Base-by-base conservation (phyloP, 1,140 invertebrate genomes). In the Zaprionus nigranus region DNA sequence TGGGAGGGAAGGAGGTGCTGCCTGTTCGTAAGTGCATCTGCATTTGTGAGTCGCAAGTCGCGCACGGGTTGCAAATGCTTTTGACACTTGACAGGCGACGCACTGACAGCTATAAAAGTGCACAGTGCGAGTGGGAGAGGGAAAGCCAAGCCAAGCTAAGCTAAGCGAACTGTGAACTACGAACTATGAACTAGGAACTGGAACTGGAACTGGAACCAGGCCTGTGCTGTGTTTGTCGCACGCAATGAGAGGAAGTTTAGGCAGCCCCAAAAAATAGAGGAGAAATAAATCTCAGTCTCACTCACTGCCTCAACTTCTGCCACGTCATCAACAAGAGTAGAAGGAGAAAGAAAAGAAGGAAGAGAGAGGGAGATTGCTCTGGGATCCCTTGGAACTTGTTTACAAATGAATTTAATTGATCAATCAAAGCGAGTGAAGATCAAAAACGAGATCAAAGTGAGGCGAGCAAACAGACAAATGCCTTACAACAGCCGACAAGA, bases 371-470 rank as follows among this genome's bases (percentile, higher is more conserved):
- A 28, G 26, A 1, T 7, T 15, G 53, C 26, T 30, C 0, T 66
- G 54, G 51, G 20, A 38, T 17, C 13, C 24, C 60, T 46, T 46
- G 67, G 62, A 81, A 81, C 81, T 84, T 90, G 85, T 85, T 90
- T 90, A 90, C 85, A 90, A 90, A 90, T 90, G 79, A 90, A 90
- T 90, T 90, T 90, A 90, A 90, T 90, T 90, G 85, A 90, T 90
- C 85, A 90, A 90, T 90, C 85, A 90, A 86, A 80, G 82, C 82
- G 85, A 90, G 86, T 90, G 85, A 88, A 88, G 85, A 88, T 88
- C 85, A 88, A 90, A 90, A 88, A 82, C 61, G 79, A 90, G 85
- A 90, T 90, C 85, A 90, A 90, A 90, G 85, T 76, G 76, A 67
- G 43, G 73, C 81, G 83, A 69, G 71, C 84, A 87, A 87, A 90